Evolutionary conservation across 1,140 invertebrate species (phyloP), one percentile per base, ranked within the genome.

Genomic region (Zaprionus nigranus): DNA sequence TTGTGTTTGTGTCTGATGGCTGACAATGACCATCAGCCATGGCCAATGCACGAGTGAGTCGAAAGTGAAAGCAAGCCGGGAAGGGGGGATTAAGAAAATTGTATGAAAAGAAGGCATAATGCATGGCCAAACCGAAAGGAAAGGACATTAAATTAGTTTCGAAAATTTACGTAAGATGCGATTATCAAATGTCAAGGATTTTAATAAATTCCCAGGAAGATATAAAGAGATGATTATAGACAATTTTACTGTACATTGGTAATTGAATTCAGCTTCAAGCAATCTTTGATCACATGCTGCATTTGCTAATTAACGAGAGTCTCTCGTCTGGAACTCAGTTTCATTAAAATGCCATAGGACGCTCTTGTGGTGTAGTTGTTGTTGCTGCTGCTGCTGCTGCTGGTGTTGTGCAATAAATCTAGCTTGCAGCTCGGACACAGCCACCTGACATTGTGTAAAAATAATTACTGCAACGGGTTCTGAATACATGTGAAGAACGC

Each of bases 1-100:
- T 83, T 88, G 68, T 72, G 79, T 70, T 79, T 82, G 76, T 80
- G 64, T 78, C 78, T 66, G 78, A 36, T 75, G 66, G 65, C 51
- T 74, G 68, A 74, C 69, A 51, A 72, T 78, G 68, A 56, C 62
- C 40, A 13, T 51, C 17, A 51, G 17, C 22, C 62, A 61, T 22
- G 56, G 28, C 34, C 58, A 60, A 54, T 74, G 56, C 36, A 40
- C 40, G 12, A 59, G 28, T 54, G 54, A 51, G 43, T 69, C 15
- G 43, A 68, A 75, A 67, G 63, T 66, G 51, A 66, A 61, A 81
- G 59, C 30, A 54, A 54, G 22, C 22, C 24, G 30, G 24, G n/a
- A 54, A 53, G 28, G 28, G 51, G 49, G n/a, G 22, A 58, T 69
- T 54, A 72, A 56, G 36, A 43, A 57, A 28, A 62, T 57, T 61